Evolutionary conservation across 2,888 invertebrate species (phyloP).

Genomic region (Clunio marinus): DNA sequence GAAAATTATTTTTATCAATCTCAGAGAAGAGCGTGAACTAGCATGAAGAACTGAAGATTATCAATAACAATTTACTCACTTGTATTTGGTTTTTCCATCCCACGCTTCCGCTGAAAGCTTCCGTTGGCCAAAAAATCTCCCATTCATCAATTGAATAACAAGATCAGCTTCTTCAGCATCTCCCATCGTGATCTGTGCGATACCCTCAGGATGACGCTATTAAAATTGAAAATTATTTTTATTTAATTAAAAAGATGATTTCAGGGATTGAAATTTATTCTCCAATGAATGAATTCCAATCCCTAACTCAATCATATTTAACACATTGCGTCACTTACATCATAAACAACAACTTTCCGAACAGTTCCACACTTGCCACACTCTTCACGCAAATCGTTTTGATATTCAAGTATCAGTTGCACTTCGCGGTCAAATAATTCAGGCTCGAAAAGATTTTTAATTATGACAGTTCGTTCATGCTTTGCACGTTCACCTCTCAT

Average conservation of each 20-base stretch:
- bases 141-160: slow-evolving; percentile 80
- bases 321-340: too few species aligned
- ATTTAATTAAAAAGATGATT: slow-evolving; percentile 42
- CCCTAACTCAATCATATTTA: too few species aligned
- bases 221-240: too few species aligned
- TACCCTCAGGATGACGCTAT: slow-evolving; percentile 87
- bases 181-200: slow-evolving; percentile 86
- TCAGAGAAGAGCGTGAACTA: background rate
- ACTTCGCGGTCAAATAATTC: slow-evolving; percentile 87
- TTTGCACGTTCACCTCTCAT: slow-evolving; percentile 78
- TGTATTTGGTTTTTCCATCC: slow-evolving; percentile 94
- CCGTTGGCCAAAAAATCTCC: slow-evolving; percentile 84
- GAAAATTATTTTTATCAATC: slow-evolving; percentile 24
- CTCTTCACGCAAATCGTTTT: slow-evolving; percentile 84
- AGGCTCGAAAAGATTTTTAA: slow-evolving; percentile 90
- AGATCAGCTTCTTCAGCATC: slow-evolving; percentile 88
- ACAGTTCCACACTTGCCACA: slow-evolving; percentile 88
- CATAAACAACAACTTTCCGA: slow-evolving; percentile 84
- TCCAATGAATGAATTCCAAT: too few species aligned
- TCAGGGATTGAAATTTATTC: background rate
- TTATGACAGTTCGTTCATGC: slow-evolving; percentile 84
- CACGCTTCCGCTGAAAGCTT: slow-evolving; percentile 82
- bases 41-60: background rate
- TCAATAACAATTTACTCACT: slow-evolving; percentile 49
- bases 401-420: slow-evolving; percentile 81